Conservation (phyloP, 2,888 invertebrate species). For the Melieria picta region DNA sequence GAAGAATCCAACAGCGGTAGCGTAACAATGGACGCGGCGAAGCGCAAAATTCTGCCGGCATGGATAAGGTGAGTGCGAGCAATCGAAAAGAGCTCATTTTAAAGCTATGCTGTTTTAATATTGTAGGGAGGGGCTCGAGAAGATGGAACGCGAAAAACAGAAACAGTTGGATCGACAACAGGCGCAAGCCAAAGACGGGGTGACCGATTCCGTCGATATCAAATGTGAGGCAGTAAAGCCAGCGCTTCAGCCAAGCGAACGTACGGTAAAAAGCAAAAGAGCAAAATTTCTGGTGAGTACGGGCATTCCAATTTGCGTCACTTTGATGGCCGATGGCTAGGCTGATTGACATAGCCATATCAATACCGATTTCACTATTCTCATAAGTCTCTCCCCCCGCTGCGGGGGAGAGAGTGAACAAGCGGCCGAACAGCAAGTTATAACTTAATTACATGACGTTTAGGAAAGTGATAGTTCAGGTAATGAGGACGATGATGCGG, state of each 20-base stretch:
- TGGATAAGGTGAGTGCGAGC: slow-evolving; percentile 85
- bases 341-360: background rate
- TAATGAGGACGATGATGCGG: slow-evolving; percentile 66
- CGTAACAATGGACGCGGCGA: slow-evolving; percentile 76
- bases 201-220: background rate
- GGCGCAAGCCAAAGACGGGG: slow-evolving; percentile 19
- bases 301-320: background rate
- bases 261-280: slow-evolving; percentile 40
- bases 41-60: slow-evolving; percentile 90
- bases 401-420: too few relatives aligned
- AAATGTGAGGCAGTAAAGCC: slow-evolving; percentile 17
- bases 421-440: too few relatives aligned
- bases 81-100: background rate
- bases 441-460: slow-evolving; percentile 39
- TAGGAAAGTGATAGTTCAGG: slow-evolving; percentile 62
- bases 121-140: slow-evolving; percentile 82
- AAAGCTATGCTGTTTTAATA: background rate
- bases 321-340: background rate
- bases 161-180: slow-evolving; percentile 82
- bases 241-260: slow-evolving; percentile 51
- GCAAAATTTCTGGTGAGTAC: slow-evolving; percentile 38
- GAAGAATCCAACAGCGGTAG: slow-evolving; percentile 10
- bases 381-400: too few relatives aligned
- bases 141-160: slow-evolving; percentile 95
- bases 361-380: background rate